These are phyloP conservation scores for Lytechinus pictus DNA, from an alignment of 35 echinoderm and acorn worm species.

Conservation along the genomic window DNA sequence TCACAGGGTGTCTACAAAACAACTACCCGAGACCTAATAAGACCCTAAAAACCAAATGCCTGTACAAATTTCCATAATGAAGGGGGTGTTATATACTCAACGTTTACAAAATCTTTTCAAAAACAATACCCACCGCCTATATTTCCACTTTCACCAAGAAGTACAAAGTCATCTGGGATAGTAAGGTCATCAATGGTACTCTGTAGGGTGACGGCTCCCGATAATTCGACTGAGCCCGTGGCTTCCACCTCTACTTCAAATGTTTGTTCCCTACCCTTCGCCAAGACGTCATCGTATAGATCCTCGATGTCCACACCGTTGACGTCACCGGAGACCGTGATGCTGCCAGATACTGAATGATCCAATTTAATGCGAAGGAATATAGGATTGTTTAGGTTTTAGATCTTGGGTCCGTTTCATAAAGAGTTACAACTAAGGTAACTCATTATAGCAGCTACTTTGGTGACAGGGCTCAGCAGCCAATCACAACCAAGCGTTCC, in stretches of 20 bases:
- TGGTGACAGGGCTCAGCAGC: too few relatives aligned
- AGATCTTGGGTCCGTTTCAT: too few relatives aligned
- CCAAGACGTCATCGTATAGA: constrained; percentile 21
- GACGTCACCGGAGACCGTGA: neutral
- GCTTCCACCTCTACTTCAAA: constrained; percentile 15
- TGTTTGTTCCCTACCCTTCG: neutral
- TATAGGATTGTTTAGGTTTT: neutral
- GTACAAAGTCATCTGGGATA: constrained; percentile 18
- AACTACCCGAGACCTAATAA: too few relatives aligned
- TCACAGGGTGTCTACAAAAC: too few relatives aligned
- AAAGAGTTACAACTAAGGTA: too few relatives aligned
- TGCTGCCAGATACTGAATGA: constrained; percentile 21
- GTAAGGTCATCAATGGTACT: neutral
- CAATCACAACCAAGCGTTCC: too few relatives aligned
- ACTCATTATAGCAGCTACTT: too few relatives aligned
- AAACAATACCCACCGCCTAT: neutral
- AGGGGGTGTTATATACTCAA: too few relatives aligned
- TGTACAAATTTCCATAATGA: too few relatives aligned
- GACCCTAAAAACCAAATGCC: too few relatives aligned
- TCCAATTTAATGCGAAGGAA: neutral
- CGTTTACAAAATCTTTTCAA: neutral
- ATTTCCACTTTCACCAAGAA: neutral
- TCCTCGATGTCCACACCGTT: constrained; percentile 33
- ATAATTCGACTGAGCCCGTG: neutral
- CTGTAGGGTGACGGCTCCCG: constrained; percentile 3